Conservation (phyloP, 2,888 invertebrate genomes). For the Noctua fimbriata region DNA sequence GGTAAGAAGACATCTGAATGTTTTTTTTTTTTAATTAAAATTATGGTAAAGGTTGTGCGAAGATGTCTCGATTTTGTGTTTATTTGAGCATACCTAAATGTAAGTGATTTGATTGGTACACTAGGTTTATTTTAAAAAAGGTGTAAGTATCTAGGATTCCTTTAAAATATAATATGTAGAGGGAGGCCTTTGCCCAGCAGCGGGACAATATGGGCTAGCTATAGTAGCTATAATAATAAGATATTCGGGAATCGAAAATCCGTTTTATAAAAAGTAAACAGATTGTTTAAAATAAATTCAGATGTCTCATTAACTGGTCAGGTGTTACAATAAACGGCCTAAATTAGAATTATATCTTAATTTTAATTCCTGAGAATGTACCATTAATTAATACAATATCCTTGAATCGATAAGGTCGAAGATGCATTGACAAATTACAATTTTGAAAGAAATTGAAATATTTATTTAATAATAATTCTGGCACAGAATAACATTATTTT, state of each 20-base stretch:
- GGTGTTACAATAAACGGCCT: constrained; percentile 38
- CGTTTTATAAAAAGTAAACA: neutral
- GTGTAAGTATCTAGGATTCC: neutral
- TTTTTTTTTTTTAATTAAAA: neutral
- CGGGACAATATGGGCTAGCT: too few species aligned
- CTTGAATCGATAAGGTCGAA: constrained; percentile 18
- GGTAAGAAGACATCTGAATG: constrained; percentile 38
- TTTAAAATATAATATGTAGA: neutral
- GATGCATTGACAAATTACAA: neutral
- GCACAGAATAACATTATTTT: constrained; percentile 50
- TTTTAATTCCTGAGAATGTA: constrained; percentile 62
- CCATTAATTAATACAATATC: constrained; percentile 42
- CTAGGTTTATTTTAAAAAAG: neutral
- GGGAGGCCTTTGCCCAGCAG: too few species aligned
- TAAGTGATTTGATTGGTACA: neutral
- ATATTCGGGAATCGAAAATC: too few species aligned
- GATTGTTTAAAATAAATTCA: constrained; percentile 19
- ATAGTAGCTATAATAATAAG: too few species aligned
- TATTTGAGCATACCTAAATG: neutral
- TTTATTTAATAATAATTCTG: constrained; percentile 39
- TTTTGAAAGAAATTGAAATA: constrained; percentile 3
- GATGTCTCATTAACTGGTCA: constrained; percentile 30
- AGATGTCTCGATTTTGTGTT: neutral
- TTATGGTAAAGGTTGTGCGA: neutral
- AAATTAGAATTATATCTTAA: constrained; percentile 45